Evolutionary conservation across 2,888 invertebrate species (phyloP), one percentile per base, ranked within the genome.

Genomic region (Platerodrilus igneus): DNA sequence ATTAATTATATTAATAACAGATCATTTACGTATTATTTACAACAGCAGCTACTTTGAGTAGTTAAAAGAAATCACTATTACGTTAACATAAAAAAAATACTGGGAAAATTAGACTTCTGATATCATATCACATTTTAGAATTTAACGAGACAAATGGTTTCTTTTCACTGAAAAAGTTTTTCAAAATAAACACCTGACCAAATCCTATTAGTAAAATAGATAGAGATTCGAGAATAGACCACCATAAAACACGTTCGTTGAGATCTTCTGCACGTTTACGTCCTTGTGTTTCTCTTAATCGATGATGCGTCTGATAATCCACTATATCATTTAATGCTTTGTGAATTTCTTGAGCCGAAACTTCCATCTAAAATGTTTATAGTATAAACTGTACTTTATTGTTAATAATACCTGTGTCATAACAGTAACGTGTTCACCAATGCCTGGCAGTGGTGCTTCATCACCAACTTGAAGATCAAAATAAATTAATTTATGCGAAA

Each of bases 391-490:
- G n/a, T 15, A 16, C 6, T 10, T n/a, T 37, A 17, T 5, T 10
- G 8, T 23, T 10, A 28, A n/a, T n/a, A 29, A 51, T 69, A 86
- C 87, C 80, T 90, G 89, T 43, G 96, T 96, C 70, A 96, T 80
- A 9, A 91, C 95, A 31, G 94, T 93, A 5, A 84, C 82, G 67
- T 92, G 92, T 55, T 89, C 89, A 19, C 86, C 87, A 37, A 89
- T 70, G 9, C 91, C 91, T 8, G 90, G 89, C 14, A 91, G 68
- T 1, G 88, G 80, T 28, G 79, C 76, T 66, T 94, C 93, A 10
- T 94, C 92, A 2, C 95, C 95, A 16, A 93, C 90, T 79, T 93
- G 90, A 59, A 97, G 86, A 67, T 96, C 96, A 84, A 99, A 91
- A 69, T 97, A 99, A 14, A 99, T 92, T 50, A 96, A 78, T 71